Base-by-base conservation (phyloP, 2,797 vertebrate genomes). In the Merluccius polli region DNA sequence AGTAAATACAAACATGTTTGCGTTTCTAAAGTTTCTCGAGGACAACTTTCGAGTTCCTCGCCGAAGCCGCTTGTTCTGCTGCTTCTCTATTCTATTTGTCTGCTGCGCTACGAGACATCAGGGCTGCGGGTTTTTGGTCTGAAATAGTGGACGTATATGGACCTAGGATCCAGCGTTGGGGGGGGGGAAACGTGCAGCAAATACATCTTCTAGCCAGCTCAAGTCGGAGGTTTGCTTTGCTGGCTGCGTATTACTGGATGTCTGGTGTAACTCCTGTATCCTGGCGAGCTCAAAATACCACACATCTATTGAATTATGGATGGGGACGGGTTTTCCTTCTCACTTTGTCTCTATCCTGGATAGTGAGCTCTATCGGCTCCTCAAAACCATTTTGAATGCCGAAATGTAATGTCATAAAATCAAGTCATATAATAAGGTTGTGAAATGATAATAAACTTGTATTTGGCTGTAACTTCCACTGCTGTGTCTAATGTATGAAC, bases 281-380 rank as follows among this genome's bases (percentile, higher is more conserved):
- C 52, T 59, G 52, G 52, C 21, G 1, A 24, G 52, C 52, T 59
- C 21, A 59, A 59, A 59, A 59, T 59, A 59, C 52, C 52, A 59
- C 52, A 59, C n/a, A 21, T 59, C 52, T 59, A 59, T 59, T 59
- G 52, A 59, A 59, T 59, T 59, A 59, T 59, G 52, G 21, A 59
- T 65, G 59, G 59, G n/a, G 12, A 65, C 16, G 52, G 52, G 52
- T 59, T 59, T 59, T 59, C 21, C 52, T 59, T 59, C 59, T 24
- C 59, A 27, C 59, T 27, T 65, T 65, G 24, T 65, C 7, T 29
- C 27, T 27, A 65, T 27, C 16, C n/a, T 29, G 59, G 59, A 27
- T 65, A 27, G 59, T 65, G 59, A 65, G 59, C 24, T 11, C 15
- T 4, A 24, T 59, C 18, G 44, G 3, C 21, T 27, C 59, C 27